These are phyloP conservation scores for Fulmarus glacialis DNA, from an alignment of 2,113 vertebrate genomes.

Conservation along the genomic window DNA sequence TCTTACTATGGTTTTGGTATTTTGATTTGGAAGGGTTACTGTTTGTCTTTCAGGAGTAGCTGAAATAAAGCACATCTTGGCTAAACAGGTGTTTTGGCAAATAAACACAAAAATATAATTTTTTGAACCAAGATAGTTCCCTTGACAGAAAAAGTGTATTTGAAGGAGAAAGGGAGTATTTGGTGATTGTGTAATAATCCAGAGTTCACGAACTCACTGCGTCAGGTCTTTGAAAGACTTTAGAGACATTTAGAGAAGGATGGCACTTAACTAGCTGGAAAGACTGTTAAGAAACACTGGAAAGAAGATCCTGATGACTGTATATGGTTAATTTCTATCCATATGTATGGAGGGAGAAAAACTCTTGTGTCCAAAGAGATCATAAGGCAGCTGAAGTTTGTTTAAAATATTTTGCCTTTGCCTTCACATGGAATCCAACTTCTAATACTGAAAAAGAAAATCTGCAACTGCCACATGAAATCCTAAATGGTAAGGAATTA, in stretches of 20 bases:
- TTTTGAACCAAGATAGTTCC: neutral
- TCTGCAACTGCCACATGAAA: neutral
- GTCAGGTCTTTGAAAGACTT: neutral
- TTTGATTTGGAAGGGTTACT: neutral
- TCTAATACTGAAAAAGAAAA: neutral
- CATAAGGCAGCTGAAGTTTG: neutral
- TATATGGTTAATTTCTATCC: neutral
- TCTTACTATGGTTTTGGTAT: neutral
- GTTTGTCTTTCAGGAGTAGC: neutral
- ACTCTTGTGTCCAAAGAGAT: neutral
- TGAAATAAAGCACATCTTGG: neutral
- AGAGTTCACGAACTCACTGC: neutral
- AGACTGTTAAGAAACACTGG: neutral
- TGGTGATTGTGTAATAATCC: neutral
- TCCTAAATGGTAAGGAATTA: neutral
- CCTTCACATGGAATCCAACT: neutral
- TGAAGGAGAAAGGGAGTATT: neutral
- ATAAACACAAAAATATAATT: neutral
- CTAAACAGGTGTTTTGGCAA: constrained; percentile 6
- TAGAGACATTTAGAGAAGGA: neutral
- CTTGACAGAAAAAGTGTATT: neutral
- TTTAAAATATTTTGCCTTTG: neutral
- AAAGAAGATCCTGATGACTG: neutral
- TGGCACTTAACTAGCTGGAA: neutral
- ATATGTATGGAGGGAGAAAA: neutral